Base-by-base conservation (phyloP, 1,140 invertebrate genomes). In the Magallana angulata region DNA sequence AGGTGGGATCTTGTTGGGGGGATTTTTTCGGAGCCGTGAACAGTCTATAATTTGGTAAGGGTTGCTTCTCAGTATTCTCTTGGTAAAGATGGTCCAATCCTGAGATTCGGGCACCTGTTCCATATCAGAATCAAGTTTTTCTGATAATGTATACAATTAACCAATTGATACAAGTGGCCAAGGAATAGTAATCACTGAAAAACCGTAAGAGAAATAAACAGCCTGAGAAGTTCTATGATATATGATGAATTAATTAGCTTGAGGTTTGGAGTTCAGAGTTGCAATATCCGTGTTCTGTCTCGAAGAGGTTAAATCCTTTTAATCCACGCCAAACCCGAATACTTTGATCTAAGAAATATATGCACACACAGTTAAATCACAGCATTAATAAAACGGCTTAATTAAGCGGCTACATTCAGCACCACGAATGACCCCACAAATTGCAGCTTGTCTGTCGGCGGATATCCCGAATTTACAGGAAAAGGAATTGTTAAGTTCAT, bases 91-190 rank as follows among this genome's bases (percentile, higher is more conserved):
- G 14, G 18, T 57, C 57, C 48, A 12, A 82, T 57, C 48, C 16
- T 14, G 56, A 8, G 57, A 57, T 57, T n/a, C 48, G 14, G n/a
- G 81, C 81, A 82, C 81, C 81, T 82, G 81, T 24, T 57, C 48
- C 18, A 24, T 58, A 57, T 82, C 48, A 82, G 81, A 82, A 57
- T 57, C n/a, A n/a, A 57, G 9, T 57, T 58, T 56, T n/a, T n/a
- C 81, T 57, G 81, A 82, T 82, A 82, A 58, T 82, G 57, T 82
- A 82, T 82, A 82, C 81, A 82, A 18, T 82, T 82, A 82, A 58
- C 57, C 36, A 57, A 58, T 58, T 57, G 81, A 82, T 58, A 56
- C 81, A 58, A 82, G 81, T 57, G 81, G 68, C 68, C 24, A 76
- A 30, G 68, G 57, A 82, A 57, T 1, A n/a, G 57, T 57, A 18